phyloP scores from a whole-genome alignment of 2,797 vertebrate genomes.

The Chrosomus eos region DNA sequence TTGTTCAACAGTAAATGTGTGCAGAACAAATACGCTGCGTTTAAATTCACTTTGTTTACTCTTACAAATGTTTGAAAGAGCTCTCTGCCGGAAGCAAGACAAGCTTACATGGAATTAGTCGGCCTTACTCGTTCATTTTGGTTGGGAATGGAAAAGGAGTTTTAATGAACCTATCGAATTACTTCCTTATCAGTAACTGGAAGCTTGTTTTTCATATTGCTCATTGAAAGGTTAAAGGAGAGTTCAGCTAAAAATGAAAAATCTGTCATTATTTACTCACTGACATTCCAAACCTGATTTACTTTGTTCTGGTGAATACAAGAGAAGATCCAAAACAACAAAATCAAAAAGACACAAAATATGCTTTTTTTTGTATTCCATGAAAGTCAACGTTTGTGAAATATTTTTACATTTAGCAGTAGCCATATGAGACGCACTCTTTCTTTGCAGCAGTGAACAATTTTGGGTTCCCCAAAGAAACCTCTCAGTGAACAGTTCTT shows the following conservation, averaged over 20 bases:
- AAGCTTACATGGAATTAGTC: not conserved
- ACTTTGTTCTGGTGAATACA: not conserved
- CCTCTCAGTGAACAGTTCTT: too few relatives aligned
- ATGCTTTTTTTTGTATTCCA: not conserved
- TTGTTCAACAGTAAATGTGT: slow-evolving; percentile 47
- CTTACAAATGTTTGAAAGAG: slow-evolving; percentile 45
- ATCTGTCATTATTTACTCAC: not conserved
- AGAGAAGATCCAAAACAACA: not conserved
- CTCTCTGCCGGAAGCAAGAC: slow-evolving; percentile 22
- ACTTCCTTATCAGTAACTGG: not conserved
- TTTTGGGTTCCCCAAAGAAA: not conserved
- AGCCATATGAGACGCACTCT: not conserved
- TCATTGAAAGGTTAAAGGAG: not conserved
- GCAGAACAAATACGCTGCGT: slow-evolving; percentile 45
- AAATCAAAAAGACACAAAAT: not conserved
- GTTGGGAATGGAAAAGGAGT: not conserved
- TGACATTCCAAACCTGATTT: not conserved
- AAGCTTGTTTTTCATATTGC: not conserved
- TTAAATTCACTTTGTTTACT: slow-evolving; percentile 55
- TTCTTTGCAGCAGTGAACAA: not conserved
- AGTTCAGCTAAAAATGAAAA: not conserved
- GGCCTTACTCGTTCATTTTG: not conserved
- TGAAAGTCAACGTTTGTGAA: not conserved
- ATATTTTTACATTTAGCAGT: not conserved
- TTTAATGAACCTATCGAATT: not conserved